Conservation (phyloP, 2,888 invertebrate species). For the Polyploca ridens region DNA sequence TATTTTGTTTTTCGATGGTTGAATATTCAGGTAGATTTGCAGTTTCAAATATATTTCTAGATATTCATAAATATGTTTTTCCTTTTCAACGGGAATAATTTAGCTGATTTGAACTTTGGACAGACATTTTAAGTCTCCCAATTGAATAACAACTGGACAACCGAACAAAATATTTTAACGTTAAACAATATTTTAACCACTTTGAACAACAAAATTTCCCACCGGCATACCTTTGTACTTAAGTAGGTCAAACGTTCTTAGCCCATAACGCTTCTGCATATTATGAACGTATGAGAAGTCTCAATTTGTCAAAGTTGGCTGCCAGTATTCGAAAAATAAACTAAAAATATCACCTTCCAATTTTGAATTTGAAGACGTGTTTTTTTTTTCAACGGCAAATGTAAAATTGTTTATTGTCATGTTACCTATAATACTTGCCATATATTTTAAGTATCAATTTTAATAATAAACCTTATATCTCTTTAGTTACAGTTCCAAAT, state of each 20-base stretch:
- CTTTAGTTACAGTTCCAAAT: background rate
- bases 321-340: background rate
- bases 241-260: conserved; percentile 49
- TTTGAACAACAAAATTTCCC: conserved; percentile 45
- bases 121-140: too few species aligned
- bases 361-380: too few species aligned
- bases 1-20: too few species aligned
- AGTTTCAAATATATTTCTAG: too few species aligned
- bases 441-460: background rate
- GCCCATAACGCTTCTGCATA: conserved; percentile 40
- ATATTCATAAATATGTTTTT: too few species aligned
- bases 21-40: too few species aligned
- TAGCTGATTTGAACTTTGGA: too few species aligned
- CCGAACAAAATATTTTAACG: conserved; percentile 12
- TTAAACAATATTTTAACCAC: conserved; percentile 17
- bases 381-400: background rate
- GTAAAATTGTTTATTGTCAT: background rate
- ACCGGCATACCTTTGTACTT: conserved; percentile 43
- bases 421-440: conserved; percentile 6
- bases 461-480: conserved; percentile 23
- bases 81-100: too few species aligned
- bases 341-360: background rate
- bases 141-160: background rate
- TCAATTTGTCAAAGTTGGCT: conserved; percentile 54
- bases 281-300: conserved; percentile 33